Base-by-base conservation (phyloP, 2,888 invertebrate species). In the Sceliomorpha sp. region DNA sequence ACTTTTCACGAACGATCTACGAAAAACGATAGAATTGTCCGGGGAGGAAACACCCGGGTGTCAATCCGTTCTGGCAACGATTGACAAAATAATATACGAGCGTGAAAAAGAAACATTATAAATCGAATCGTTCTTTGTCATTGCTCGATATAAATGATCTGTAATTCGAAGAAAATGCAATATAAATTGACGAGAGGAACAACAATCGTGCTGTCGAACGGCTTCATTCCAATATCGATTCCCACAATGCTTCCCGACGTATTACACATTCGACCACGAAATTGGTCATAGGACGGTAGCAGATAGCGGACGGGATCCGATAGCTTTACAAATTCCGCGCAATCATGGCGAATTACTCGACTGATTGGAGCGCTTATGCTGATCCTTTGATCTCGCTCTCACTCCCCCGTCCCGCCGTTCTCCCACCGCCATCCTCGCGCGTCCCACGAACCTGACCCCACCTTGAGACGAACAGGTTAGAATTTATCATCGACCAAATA, bases 331-430 rank as follows among this genome's bases (percentile, higher is more conserved):
- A 83, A 86, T 84, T 82, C 83, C 80, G 76, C 80, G 85, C 87
- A 87, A 87, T 87, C 86, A 85, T 75, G 75, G 80, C 81, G 84
- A 87, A 88, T 88, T 87, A 86, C 83, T 79, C 82, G 86, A 83
- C 81, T 85, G 88, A 88, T 88, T 88, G 87, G 87, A 87, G 86
- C 88, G 88, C 85, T 88, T 88, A 88, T 83, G 84, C 77, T 83
- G 85, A 86, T 86, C 85, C 83, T 84, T 84, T 85, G 85, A 85
- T 84, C 84, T 83, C 78, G 74, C 74, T 78, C 79, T 67, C 67
- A 10, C 50, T 63, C 70, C 66, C 72, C 56, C 63, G 45, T 67
- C 42, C 37, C 51, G 48, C 29, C 60, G 32, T 20, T 67, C n/a
- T n/a, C n/a, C n/a, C n/a, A n/a, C n/a, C n/a, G n/a, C n/a, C n/a